phyloP scores from a whole-genome alignment of 2,113 vertebrate species.

The Hyaena hyaena region DNA sequence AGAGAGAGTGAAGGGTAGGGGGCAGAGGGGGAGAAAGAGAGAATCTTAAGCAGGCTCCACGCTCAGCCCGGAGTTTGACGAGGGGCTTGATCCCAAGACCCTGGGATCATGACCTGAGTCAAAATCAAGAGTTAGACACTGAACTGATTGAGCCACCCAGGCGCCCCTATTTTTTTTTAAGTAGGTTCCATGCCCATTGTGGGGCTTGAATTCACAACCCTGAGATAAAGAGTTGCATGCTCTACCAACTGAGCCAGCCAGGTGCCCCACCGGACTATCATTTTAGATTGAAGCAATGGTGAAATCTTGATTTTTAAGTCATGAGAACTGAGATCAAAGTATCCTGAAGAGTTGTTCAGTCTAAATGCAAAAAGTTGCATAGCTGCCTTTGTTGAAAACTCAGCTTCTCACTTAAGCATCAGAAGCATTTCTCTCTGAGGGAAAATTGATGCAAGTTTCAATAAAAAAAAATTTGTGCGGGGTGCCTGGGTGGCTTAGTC shows the following conservation, averaged over 20 bases:
- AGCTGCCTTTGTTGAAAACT: slow-evolving; percentile 57
- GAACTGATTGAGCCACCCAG: too few species aligned
- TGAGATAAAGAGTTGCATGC: background rate
- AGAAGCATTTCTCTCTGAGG: slow-evolving; percentile 46
- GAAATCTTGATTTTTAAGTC: slow-evolving; percentile 48
- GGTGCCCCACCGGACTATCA: background rate
- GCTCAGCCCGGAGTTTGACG: too few species aligned
- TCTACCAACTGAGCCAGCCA: background rate
- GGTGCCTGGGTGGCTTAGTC: too few species aligned
- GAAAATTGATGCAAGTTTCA: slow-evolving; percentile 23
- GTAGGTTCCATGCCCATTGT: background rate
- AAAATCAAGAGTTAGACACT: too few species aligned
- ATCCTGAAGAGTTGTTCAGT: background rate
- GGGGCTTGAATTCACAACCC: background rate
- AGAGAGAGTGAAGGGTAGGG: too few species aligned
- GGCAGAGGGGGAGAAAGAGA: too few species aligned
- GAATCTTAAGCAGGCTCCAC: too few species aligned
- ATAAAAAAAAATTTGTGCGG: background rate
- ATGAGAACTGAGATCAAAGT: background rate
- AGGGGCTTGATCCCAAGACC: too few species aligned
- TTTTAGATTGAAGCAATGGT: slow-evolving; percentile 14
- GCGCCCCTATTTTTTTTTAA: background rate
- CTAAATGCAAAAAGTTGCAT: slow-evolving; percentile 19
- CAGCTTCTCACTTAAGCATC: slow-evolving; percentile 27
- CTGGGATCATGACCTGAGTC: too few species aligned